A percentile compares a stretch with the other conserved stretches of the same genome.
These are phyloP conservation scores for Eleutherodactylus coqui DNA, from an alignment of 2,797 vertebrate genomes.

Conservation along the genomic window DNA sequence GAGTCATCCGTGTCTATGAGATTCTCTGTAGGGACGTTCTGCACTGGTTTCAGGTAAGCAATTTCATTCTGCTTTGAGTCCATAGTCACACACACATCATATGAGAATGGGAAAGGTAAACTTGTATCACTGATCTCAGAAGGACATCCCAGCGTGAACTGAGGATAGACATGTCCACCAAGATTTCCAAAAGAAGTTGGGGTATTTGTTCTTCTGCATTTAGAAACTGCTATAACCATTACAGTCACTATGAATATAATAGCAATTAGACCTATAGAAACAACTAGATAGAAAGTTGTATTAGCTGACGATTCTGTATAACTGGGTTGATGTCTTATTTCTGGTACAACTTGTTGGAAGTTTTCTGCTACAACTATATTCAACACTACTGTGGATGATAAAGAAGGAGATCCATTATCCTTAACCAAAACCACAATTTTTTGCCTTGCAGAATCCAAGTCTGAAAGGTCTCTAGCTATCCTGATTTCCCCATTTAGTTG, in stretches of 20 bases:
- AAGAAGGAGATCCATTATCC: slow-evolving; percentile 74
- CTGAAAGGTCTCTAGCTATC: slow-evolving; percentile 64
- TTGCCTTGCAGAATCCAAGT: slow-evolving; percentile 65
- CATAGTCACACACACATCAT: slow-evolving; percentile 57
- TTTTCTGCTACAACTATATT: slow-evolving; percentile 79
- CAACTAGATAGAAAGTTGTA: slow-evolving; percentile 73
- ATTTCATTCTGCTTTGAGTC: slow-evolving; percentile 55
- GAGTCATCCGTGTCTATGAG: slow-evolving; percentile 49
- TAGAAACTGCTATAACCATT: slow-evolving; percentile 20
- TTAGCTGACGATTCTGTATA: slow-evolving; percentile 14
- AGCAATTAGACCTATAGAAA: slow-evolving; percentile 74
- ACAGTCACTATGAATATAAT: slow-evolving; percentile 73
- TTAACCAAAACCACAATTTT: slow-evolving; percentile 73
- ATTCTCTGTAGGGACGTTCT: slow-evolving; percentile 46
- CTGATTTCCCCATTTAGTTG: slow-evolving; percentile 74
- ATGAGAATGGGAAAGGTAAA: slow-evolving; percentile 52
- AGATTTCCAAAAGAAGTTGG: slow-evolving; percentile 23
- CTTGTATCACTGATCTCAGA: slow-evolving; percentile 39
- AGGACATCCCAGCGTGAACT: slow-evolving; percentile 38
- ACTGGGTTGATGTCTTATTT: neutral
- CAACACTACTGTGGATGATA: slow-evolving; percentile 76
- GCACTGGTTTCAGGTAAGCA: slow-evolving; percentile 26
- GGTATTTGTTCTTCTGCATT: slow-evolving; percentile 19
- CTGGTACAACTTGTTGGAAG: slow-evolving; percentile 70
- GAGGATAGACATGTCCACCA: slow-evolving; percentile 31